Conservation (phyloP, 2,797 vertebrate genomes). For the Pachyuromys duprasi region DNA sequence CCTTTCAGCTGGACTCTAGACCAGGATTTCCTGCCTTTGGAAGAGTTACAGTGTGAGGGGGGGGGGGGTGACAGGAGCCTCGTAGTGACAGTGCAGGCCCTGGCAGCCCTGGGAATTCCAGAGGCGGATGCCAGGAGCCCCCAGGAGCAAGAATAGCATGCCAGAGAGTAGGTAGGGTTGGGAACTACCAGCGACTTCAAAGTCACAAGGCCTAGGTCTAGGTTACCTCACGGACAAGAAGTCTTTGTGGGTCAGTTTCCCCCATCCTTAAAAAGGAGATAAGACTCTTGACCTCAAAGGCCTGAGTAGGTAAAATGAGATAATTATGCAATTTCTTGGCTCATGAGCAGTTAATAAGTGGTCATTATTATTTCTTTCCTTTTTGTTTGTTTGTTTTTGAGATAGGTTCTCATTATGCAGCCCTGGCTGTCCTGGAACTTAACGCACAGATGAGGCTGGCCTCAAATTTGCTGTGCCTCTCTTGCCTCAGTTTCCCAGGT, state of each 20-base stretch:
- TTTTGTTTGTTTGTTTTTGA: background rate
- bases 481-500: background rate
- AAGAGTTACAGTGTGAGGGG: background rate
- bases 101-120: background rate
- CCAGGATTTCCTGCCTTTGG: background rate
- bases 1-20: background rate
- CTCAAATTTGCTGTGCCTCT: background rate
- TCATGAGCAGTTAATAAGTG: background rate
- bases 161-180: background rate
- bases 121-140: background rate
- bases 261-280: constrained; percentile 11
- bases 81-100: background rate
- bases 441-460: background rate
- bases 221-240: background rate
- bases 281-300: constrained; percentile 5
- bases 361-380: background rate
- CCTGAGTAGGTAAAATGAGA: constrained; percentile 4
- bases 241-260: constrained; percentile 3
- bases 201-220: background rate
- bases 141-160: background rate
- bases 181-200: background rate
- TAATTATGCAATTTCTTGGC: background rate
- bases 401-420: background rate
- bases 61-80: background rate
- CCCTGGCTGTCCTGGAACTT: background rate